Evolutionary conservation across 2,888 invertebrate species (phyloP), one percentile per base, ranked within the genome.

Genomic region (Dryococelus australis): DNA sequence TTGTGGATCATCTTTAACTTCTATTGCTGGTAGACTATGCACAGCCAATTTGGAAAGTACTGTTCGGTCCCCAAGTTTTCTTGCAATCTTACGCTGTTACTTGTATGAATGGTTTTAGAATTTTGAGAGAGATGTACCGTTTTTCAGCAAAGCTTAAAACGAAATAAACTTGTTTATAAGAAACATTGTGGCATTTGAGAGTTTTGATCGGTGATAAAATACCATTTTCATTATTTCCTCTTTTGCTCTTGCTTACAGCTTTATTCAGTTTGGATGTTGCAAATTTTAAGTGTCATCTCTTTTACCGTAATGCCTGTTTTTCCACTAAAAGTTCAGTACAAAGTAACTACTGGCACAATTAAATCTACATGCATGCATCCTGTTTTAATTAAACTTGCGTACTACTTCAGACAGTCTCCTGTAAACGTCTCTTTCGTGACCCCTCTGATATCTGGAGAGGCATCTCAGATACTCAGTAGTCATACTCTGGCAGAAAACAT

Each of bases 251-350:
- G 28, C 65, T 65, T 13, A 83, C 24, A 35, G 28, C 13, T 35
- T 83, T 83, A 13, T 83, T 83, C 28, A 83, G 43, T 83, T 83
- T 35, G 3, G 27, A 83, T 20, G 0, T 35, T 35, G 83, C 27
- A 83, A 83, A 83, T 20, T 83, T 83, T 83, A 83, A 83, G 4
- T 83, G 35, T 26, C 83, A 83, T 26, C 27, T 83, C 24, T 80
- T n/a, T 13, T 80, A 24, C 80, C 80, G 24, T 80, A 24, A 80
- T 80, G n/a, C 24, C 80, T 80, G n/a, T 12, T 80, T 83, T 35
- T 13, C 16, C 20, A 83, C 83, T 83, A 83, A 83, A 2, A 27
- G 28, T 28, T 83, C 24, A 28, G 83, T 24, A 24, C 83, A 83
- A 83, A 83, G 20, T 83, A 43, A 0, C 16, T 27, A 12, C 2